These are phyloP conservation scores for Silvanus unidentatus DNA, from an alignment of 2,888 invertebrate genomes.

Conservation along the genomic window DNA sequence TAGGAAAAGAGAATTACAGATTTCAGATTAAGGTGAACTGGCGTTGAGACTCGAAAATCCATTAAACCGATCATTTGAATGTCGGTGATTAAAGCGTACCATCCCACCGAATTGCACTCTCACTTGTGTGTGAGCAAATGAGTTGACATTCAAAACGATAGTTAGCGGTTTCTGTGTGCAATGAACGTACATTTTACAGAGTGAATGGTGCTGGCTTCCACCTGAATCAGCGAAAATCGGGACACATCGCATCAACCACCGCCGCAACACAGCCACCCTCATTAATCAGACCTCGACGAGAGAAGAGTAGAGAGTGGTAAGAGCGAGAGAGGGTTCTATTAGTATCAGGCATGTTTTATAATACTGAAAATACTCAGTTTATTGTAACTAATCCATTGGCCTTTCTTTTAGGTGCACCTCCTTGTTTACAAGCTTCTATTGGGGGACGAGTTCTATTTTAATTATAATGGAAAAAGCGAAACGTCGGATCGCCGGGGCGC, in stretches of 20 bases:
- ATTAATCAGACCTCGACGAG: constrained; percentile 31
- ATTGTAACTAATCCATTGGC: no score
- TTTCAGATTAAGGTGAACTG: no score
- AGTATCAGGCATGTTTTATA: no score
- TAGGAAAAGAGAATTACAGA: no score
- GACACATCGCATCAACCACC: constrained; percentile 25
- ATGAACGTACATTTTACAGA: constrained; percentile 5
- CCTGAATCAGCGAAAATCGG: constrained; percentile 34
- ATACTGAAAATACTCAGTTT: no score
- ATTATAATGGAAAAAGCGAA: constrained; percentile 26
- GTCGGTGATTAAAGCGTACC: background rate
- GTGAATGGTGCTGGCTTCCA: constrained; percentile 18
- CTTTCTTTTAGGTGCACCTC: no score
- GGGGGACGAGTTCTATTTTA: constrained; percentile 23
- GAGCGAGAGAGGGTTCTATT: no score
- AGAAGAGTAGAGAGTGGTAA: no score
- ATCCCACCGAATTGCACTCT: no score
- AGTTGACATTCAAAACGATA: constrained; percentile 29
- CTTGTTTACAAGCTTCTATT: no score
- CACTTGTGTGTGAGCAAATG: constrained; percentile 8
- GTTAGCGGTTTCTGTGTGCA: constrained; percentile 28
- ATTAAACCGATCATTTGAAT: no score
- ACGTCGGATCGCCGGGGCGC: constrained; percentile 6
- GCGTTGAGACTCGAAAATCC: no score
- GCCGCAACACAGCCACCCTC: constrained; percentile 33